Percentiles rank a stretch among this genome's conserved stretches.
Conservation (phyloP, 2,888 invertebrate genomes). For the Stictocephala bisonia region DNA sequence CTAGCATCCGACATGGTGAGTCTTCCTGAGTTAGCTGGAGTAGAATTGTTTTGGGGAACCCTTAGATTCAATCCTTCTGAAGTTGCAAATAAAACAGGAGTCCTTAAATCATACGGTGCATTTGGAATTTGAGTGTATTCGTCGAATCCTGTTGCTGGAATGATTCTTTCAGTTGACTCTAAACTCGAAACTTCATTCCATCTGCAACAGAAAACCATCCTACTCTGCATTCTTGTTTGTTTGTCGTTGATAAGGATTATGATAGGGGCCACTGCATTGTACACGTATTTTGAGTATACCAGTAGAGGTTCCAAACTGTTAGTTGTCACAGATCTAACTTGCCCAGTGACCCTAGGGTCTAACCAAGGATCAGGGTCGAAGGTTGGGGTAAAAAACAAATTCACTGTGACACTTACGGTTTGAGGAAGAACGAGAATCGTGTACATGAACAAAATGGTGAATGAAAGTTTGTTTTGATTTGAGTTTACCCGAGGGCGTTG, state of each 20-base stretch:
- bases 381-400: background rate
- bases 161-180: background rate
- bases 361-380: constrained; percentile 30
- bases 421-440: background rate
- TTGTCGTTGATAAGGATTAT: background rate
- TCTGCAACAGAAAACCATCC: constrained; percentile 6
- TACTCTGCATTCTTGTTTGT: constrained; percentile 5
- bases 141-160: background rate
- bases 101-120: background rate
- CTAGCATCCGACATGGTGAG: too few species aligned
- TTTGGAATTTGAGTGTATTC: background rate
- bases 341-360: background rate
- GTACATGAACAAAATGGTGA: constrained; percentile 6
- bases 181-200: constrained; percentile 5
- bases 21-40: too few species aligned
- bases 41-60: background rate
- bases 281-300: constrained; percentile 10
- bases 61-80: constrained; percentile 20
- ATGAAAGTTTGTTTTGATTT: background rate
- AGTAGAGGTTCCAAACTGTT: constrained; percentile 5
- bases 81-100: constrained; percentile 17
- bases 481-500: background rate
- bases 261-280: constrained; percentile 12
- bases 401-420: background rate
- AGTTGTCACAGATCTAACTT: background rate